Evolutionary conservation across 2,888 invertebrate species (phyloP).

Genomic region (Amiota mariae): DNA sequence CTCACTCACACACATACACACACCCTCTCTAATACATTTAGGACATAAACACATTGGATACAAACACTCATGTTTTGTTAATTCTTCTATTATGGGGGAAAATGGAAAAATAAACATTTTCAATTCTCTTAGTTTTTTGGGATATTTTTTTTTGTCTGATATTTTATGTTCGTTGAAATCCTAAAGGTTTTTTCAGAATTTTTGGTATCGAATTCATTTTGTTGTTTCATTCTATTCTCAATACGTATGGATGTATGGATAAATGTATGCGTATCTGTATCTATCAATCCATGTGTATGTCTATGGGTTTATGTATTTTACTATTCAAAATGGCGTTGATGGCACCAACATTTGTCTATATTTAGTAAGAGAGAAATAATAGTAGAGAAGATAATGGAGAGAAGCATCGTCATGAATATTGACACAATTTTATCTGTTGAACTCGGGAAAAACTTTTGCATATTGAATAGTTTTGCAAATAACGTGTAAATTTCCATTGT

Average conservation of each 20-base stretch:
- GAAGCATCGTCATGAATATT: constrained; percentile 63
- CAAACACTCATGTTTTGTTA: constrained; percentile 19
- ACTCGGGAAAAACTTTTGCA: constrained; percentile 57
- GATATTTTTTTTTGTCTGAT: too few species aligned
- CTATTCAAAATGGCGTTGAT: constrained; percentile 30
- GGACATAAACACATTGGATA: neutral
- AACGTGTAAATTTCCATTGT: constrained; percentile 32
- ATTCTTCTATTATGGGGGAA: too few species aligned
- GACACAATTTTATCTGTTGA: constrained; percentile 60
- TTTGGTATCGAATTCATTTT: constrained; percentile 35
- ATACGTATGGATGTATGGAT: constrained; percentile 44
- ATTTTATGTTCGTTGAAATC: neutral
- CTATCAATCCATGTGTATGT: neutral
- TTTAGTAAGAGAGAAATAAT: constrained; percentile 47
- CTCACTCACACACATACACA: constrained; percentile 1
- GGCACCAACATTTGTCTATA: constrained; percentile 54
- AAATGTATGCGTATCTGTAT: constrained; percentile 10
- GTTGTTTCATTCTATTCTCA: constrained; percentile 42
- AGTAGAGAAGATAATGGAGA: too few species aligned
- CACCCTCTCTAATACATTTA: too few species aligned
- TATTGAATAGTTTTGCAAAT: constrained; percentile 55
- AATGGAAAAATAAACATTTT: neutral
- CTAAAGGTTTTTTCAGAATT: constrained; percentile 23
- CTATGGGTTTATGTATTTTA: neutral
- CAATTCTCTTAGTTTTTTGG: neutral